These are phyloP conservation scores for Gallirallus australis DNA, from an alignment of 2,797 vertebrate genomes.

Conservation along the genomic window DNA sequence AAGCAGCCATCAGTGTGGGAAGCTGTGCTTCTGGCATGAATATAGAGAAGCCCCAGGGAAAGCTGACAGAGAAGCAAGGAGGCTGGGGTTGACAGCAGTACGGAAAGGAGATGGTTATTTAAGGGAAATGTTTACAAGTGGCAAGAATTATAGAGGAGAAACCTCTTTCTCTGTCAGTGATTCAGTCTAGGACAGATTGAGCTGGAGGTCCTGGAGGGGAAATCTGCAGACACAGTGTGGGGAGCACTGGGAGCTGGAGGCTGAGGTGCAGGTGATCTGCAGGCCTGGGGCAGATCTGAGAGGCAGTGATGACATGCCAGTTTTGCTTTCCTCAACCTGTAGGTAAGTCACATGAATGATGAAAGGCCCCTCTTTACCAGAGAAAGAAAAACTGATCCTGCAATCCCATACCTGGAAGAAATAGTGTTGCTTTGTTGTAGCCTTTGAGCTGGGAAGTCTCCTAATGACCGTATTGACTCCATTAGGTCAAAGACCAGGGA, in stretches of 20 bases:
- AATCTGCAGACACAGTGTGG: background rate
- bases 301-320: background rate
- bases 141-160: background rate
- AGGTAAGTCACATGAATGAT: background rate
- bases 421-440: background rate
- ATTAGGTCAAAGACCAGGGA: background rate
- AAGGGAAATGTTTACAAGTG: background rate
- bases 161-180: background rate
- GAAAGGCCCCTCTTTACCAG: background rate
- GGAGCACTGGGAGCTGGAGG: background rate
- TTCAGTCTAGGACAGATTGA: background rate
- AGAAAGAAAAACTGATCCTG: background rate
- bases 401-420: background rate
- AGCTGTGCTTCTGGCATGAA: background rate
- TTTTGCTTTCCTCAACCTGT: background rate
- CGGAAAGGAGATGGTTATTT: background rate
- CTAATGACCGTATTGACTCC: background rate
- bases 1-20: background rate
- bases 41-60: background rate
- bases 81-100: background rate
- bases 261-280: rapidly evolving
- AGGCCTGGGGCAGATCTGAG: background rate
- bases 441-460: background rate
- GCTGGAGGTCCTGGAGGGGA: background rate
- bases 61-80: background rate